Conservation (phyloP, 2,113 vertebrate species). For the Antechinus flavipes region DNA sequence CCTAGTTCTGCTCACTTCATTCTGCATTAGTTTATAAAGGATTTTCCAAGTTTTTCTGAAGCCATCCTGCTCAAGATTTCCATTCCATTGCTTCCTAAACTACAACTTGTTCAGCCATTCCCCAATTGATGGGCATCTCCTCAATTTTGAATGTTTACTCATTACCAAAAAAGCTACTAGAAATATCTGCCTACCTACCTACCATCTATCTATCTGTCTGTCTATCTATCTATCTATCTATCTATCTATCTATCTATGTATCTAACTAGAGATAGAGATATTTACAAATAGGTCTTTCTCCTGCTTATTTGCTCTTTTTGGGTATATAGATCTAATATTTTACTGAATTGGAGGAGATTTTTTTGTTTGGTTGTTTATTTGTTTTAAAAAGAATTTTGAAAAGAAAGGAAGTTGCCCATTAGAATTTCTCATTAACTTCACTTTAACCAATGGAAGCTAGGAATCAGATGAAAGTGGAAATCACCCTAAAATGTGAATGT, state of each 20-base stretch:
- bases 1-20: no score
- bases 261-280: no score
- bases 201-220: no score
- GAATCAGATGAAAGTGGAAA: not conserved
- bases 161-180: not conserved
- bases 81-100: not conserved
- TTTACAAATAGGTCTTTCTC: no score
- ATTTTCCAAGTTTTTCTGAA: no score
- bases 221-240: no score
- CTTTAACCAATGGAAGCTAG: not conserved
- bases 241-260: no score
- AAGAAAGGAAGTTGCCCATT: not conserved
- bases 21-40: not conserved
- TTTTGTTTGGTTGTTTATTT: no score
- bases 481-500: not conserved
- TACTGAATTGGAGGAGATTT: not conserved
- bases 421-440: no score
- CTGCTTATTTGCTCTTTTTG: no score
- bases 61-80: not conserved
- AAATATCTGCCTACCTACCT: no score
- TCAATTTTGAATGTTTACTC: not conserved
- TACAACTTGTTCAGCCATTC: not conserved
- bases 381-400: not conserved
- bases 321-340: no score
- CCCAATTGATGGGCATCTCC: not conserved